Evolutionary conservation across 1,140 invertebrate genomes (phyloP).

Genomic region (Muscidifurax raptorellus): DNA sequence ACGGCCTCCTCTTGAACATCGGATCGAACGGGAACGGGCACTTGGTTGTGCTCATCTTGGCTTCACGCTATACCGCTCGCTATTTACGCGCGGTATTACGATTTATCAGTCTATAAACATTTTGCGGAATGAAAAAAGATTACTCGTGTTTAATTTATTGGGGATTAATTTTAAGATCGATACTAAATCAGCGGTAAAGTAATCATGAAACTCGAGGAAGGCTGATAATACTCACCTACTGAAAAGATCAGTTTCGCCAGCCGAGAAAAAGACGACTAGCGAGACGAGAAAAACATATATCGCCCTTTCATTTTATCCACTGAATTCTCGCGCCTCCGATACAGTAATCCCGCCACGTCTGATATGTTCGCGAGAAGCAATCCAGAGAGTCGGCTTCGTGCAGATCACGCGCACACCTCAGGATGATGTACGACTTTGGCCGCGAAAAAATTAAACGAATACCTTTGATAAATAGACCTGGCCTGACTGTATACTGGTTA

Average conservation of each 20-base stretch:
- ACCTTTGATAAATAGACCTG: slow-evolving; percentile 72
- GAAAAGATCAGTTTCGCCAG: too few relatives aligned
- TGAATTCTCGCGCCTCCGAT: slow-evolving; percentile 60
- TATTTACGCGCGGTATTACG: background rate
- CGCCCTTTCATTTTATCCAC: slow-evolving; percentile 59
- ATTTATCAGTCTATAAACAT: background rate
- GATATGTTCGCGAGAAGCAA: slow-evolving; percentile 27
- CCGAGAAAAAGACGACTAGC: too few relatives aligned
- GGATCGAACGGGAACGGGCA: background rate
- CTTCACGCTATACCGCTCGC: too few relatives aligned
- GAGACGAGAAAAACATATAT: background rate
- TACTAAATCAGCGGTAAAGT: too few relatives aligned
- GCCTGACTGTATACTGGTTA: background rate
- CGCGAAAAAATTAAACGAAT: slow-evolving; percentile 73
- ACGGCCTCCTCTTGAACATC: background rate
- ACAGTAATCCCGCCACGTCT: slow-evolving; percentile 68
- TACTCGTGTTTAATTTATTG: background rate
- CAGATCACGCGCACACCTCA: slow-evolving; percentile 62
- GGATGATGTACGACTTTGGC: slow-evolving; percentile 69
- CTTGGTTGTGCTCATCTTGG: background rate
- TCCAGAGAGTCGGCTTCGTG: background rate
- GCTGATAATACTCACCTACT: too few relatives aligned
- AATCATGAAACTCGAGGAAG: too few relatives aligned
- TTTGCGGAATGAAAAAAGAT: background rate
- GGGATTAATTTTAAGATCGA: too few relatives aligned